Conservation (phyloP, 1,140 invertebrate species). For the Augochlora pura region DNA sequence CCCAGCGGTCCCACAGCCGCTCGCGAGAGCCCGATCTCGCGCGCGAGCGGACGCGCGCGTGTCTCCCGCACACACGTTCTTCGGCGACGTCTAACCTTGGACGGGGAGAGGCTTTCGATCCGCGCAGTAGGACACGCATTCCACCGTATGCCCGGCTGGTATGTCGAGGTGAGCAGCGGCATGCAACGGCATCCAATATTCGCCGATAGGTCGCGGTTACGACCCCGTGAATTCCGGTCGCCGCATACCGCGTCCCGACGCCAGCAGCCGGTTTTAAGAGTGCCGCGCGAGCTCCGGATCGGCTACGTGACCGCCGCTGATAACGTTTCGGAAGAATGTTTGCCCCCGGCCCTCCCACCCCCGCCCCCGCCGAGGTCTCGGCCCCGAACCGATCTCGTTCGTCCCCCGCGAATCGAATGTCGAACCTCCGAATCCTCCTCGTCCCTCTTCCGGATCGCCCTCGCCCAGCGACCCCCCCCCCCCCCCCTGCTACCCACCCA, state of each 20-base stretch:
- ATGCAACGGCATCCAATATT: conserved; percentile 78
- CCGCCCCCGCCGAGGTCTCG: too few species aligned
- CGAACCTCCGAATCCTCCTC: too few species aligned
- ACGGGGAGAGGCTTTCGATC: conserved; percentile 67
- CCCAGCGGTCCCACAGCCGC: background rate
- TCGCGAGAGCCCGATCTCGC: conserved; percentile 37
- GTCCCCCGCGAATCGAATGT: too few species aligned
- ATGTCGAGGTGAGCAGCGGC: conserved; percentile 76
- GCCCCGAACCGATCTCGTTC: too few species aligned
- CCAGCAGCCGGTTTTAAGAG: conserved; percentile 56
- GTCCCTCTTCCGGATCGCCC: background rate
- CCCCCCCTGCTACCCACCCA: too few species aligned
- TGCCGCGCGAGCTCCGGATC: conserved; percentile 52
- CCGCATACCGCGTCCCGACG: conserved; percentile 66
- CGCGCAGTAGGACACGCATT: conserved; percentile 76
- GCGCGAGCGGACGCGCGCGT: conserved; percentile 24
- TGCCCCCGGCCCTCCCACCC: background rate
- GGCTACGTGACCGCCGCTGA: conserved; percentile 40
- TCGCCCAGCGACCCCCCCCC: background rate
- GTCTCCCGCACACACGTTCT: conserved; percentile 9
- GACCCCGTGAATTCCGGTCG: conserved; percentile 74
- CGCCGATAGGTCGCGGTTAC: conserved; percentile 77
- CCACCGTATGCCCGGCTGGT: conserved; percentile 73
- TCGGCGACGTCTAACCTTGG: conserved; percentile 71
- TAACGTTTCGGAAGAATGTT: conserved; percentile 44